Evolutionary conservation across 2,797 vertebrate genomes (phyloP).

Genomic region (Sebastes vulpes): DNA sequence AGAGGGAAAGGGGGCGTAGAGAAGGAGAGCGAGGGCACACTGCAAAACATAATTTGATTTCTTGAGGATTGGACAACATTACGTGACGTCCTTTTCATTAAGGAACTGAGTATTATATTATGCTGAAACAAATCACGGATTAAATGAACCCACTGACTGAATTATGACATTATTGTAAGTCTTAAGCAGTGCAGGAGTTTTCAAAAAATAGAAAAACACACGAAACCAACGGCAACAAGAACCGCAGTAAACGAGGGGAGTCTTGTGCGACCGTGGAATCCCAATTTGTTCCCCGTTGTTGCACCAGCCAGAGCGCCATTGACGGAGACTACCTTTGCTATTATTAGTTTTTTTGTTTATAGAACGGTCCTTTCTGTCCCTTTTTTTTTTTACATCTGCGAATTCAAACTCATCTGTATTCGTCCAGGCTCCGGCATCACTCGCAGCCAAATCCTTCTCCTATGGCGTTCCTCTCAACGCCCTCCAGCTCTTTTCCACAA

Average conservation of each 20-base stretch:
- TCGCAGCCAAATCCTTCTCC: slow-evolving; percentile 66
- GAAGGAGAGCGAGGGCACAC: neutral
- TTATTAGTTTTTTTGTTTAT: slow-evolving; percentile 33
- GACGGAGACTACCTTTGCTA: slow-evolving; percentile 50
- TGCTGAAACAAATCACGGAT: neutral
- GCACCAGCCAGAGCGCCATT: slow-evolving; percentile 44
- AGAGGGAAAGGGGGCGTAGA: neutral
- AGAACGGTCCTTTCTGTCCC: neutral
- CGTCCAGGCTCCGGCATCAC: slow-evolving; percentile 41
- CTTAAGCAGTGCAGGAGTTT: slow-evolving; percentile 8
- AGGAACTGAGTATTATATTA: neutral
- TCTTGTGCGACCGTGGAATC: slow-evolving; percentile 68
- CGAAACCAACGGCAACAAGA: slow-evolving; percentile 26
- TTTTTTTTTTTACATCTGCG: slow-evolving; percentile 33
- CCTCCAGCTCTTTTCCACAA: slow-evolving; percentile 24
- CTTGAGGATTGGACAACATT: neutral
- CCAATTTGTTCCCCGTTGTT: slow-evolving; percentile 66
- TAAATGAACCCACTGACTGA: neutral
- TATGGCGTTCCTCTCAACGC: slow-evolving; percentile 51
- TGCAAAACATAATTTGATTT: slow-evolving; percentile 2
- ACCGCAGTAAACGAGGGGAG: slow-evolving; percentile 35
- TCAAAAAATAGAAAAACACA: slow-evolving; percentile 12
- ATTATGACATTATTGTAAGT: neutral
- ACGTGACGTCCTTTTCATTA: neutral
- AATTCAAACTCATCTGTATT: slow-evolving; percentile 76